phyloP scores from a whole-genome alignment of 2,797 vertebrate species.

The Chaetophractus vellerosus region DNA sequence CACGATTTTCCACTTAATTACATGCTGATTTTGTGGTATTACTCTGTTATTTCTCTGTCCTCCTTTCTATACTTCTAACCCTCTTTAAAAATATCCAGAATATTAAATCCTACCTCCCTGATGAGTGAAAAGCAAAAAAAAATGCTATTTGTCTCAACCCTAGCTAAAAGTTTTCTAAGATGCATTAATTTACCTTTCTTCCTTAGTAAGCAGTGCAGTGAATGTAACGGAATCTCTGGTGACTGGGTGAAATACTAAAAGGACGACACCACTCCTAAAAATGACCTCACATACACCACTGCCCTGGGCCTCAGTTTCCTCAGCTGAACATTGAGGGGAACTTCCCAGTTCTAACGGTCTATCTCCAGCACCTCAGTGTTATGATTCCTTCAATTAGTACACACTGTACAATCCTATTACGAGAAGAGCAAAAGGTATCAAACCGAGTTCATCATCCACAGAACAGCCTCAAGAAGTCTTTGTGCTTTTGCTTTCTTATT shows the following conservation, averaged over 20 bases:
- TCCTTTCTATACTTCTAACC: neutral
- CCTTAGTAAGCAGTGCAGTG: neutral
- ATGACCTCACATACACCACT: neutral
- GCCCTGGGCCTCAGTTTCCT: neutral
- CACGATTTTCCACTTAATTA: neutral
- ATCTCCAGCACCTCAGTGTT: neutral
- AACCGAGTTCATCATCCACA: neutral
- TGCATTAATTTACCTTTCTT: neutral
- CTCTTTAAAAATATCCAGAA: constrained; percentile 51
- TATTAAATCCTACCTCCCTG: constrained; percentile 31
- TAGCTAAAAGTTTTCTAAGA: constrained; percentile 41
- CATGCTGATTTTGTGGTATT: neutral
- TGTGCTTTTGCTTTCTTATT: constrained; percentile 26
- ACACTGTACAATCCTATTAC: neutral
- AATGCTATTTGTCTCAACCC: neutral
- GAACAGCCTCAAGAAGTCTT: neutral
- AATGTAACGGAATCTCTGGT: neutral
- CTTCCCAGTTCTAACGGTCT: neutral
- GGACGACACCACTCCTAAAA: neutral
- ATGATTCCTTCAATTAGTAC: neutral
- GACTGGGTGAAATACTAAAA: neutral
- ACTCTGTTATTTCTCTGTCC: neutral
- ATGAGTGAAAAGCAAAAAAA: constrained; percentile 37
- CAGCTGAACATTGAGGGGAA: neutral
- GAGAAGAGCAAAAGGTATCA: neutral